Evolutionary conservation across 2,888 invertebrate species (phyloP), one percentile per base, ranked within the genome.

Genomic region (Drosophila colorata): DNA sequence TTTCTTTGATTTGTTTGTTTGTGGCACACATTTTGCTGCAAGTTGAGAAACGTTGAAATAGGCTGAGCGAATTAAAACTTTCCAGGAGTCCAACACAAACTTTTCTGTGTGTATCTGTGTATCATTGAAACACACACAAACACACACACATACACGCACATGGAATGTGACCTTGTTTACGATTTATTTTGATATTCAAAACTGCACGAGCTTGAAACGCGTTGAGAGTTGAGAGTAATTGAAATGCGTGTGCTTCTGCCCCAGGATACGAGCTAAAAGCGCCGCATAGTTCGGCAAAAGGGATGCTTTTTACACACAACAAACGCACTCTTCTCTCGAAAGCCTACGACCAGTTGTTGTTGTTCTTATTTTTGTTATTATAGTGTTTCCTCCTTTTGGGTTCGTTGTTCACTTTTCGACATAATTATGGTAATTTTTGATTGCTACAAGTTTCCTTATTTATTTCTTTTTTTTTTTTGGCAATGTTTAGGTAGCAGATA

Each of bases 121-220:
- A 57, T 25, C 49, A 64, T 23, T 47, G n/a, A 37, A 5, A 47
- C 35, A 51, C 63, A 57, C 69, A 64, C 69, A 61, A 64, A 75
- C 51, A 78, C 69, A 60, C 56, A 48, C 40, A 58, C 44, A 58
- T 41, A 55, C 53, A 61, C 56, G 49, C 53, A 69, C 55, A 55
- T 44, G 53, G 77, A 87, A 79, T 74, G 77, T 83, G 87, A 87
- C 83, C 87, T 84, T 84, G 83, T 84, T 84, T 87, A 87, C 87
- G 85, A 81, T 84, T 87, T 84, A 84, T 84, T 84, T 87, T 87
- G 83, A 84, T 84, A 84, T 87, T 87, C 78, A 87, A 84, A 83
- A 73, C 80, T 80, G 79, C 84, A 78, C 69, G 73, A 78, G 68
- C 72, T 65, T 52, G 41, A 59, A 76, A 70, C 56, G 59, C 55